A percentile compares a stretch with the other conserved stretches of the same genome.
Conservation (phyloP, 2,113 vertebrate species). For the Mus pahari region DNA sequence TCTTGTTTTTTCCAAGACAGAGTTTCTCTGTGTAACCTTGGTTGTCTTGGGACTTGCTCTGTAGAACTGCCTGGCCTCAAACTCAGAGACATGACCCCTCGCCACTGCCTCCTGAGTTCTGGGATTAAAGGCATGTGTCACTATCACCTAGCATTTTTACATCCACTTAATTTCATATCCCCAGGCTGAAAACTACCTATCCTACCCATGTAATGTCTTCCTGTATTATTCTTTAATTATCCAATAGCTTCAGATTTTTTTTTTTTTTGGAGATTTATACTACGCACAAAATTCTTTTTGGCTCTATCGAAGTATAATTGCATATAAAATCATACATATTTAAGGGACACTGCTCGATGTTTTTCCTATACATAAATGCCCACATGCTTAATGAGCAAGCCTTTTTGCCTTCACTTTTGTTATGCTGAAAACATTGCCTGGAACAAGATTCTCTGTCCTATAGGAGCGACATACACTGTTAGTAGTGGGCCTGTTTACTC, state of each 20-base stretch:
- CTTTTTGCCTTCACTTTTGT: not conserved
- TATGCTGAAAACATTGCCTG: not conserved
- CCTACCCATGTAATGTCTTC: not conserved
- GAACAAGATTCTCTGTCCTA: not conserved
- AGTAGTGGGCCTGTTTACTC: not conserved
- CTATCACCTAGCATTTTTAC: not conserved
- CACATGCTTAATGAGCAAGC: not conserved
- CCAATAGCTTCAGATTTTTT: not conserved
- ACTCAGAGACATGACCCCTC: not conserved
- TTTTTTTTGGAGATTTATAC: slow-evolving; percentile 17
- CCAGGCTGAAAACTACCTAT: not conserved
- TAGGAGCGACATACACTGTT: not conserved
- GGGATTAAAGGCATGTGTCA: not conserved
- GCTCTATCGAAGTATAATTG: not conserved
- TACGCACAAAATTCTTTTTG: not conserved
- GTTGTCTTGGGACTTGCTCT: not conserved
- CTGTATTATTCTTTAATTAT: not conserved
- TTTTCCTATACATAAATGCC: not conserved
- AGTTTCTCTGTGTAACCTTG: not conserved
- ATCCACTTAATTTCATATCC: not conserved
- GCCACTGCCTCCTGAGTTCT: not conserved
- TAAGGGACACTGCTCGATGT: not conserved
- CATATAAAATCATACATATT: not conserved
- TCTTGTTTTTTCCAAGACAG: not conserved
- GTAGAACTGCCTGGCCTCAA: not conserved